A percentile compares a stretch with the other conserved stretches of the same genome.
Evolutionary conservation across 2,797 vertebrate genomes (phyloP).

Genomic region (Graptemys geographica): DNA sequence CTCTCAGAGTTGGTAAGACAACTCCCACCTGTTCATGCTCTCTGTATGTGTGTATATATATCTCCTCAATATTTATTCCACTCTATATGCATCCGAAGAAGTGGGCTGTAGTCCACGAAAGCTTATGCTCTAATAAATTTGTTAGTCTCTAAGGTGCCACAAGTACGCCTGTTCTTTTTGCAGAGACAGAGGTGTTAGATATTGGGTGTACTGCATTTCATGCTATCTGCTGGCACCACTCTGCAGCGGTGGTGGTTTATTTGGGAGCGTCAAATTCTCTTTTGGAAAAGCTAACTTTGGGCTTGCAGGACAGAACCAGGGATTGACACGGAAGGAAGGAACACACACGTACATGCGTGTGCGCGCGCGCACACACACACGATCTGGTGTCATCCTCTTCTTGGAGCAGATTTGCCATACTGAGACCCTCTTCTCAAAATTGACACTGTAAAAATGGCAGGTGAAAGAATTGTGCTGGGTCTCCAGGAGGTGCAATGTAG

Average conservation of each 20-base stretch:
- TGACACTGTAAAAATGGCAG: neutral
- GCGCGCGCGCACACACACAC: too few relatives aligned
- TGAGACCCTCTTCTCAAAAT: neutral
- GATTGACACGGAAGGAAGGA: neutral
- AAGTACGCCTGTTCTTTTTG: too few relatives aligned
- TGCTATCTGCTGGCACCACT: neutral
- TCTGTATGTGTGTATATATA: too few relatives aligned
- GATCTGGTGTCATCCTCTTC: neutral
- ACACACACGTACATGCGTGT: too few relatives aligned
- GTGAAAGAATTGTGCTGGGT: neutral
- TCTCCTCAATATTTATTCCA: too few relatives aligned
- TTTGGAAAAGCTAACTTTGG: neutral
- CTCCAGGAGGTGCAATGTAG: neutral
- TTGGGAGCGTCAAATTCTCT: neutral
- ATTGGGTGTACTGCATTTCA: neutral
- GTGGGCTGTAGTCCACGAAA: too few relatives aligned
- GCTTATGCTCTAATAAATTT: too few relatives aligned
- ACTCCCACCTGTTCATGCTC: too few relatives aligned
- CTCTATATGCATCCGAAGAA: too few relatives aligned
- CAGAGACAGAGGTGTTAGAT: neutral
- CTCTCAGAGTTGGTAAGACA: too few relatives aligned
- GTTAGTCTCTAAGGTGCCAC: too few relatives aligned
- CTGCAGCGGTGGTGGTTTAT: neutral
- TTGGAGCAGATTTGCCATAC: neutral
- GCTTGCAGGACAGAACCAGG: rapidly evolving